Evolutionary conservation across 2,797 vertebrate species (phyloP), one percentile per base, ranked within the genome.

Genomic region (Menidia menidia): DNA sequence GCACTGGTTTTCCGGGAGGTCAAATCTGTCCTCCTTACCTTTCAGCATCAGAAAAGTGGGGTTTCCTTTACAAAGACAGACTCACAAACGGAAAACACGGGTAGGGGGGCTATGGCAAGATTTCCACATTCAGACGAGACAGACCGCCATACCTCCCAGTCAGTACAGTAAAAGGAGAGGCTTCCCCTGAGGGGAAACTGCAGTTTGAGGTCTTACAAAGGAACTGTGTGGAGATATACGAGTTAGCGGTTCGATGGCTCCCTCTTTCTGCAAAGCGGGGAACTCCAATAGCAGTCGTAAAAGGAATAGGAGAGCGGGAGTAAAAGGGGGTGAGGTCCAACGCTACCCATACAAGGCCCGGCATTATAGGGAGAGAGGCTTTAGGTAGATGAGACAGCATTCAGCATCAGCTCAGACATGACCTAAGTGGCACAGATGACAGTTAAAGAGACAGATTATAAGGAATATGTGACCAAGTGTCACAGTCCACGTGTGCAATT

Each of bases 401-500:
- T 85, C 64, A 78, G 85, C 77, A 70, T 86, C 69, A 80, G 84
- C 72, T 88, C 61, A 80, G 77, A 87, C 73, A 69, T 68, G 81
- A 80, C 70, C 62, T 41, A 68, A 55, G 77, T 84, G 78, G 80
- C 72, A 84, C 77, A 80, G 65, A 77, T 76, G 73, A 84, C 56
- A 68, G 51, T 65, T 71, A 80, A 76, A 80, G 77, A 77, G 61
- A 82, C 66, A 69, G 60, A 78, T 57, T 71, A 82, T 64, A 47
- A 71, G 75, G 77, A 62, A 43, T 70, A 45, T 55, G 81, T 82
- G 84, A 86, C 77, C 51, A 64, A 67, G 71, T 31, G 70, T 89
- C 90, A 80, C 78, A 78, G 84, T 90, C 62, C 74, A 80, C 52
- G 81, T 89, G 91, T 92, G 88, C 88, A 90, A 88, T 78, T 69